Conservation (phyloP, 2,888 invertebrate species). For the Scaptomyza parva region DNA sequence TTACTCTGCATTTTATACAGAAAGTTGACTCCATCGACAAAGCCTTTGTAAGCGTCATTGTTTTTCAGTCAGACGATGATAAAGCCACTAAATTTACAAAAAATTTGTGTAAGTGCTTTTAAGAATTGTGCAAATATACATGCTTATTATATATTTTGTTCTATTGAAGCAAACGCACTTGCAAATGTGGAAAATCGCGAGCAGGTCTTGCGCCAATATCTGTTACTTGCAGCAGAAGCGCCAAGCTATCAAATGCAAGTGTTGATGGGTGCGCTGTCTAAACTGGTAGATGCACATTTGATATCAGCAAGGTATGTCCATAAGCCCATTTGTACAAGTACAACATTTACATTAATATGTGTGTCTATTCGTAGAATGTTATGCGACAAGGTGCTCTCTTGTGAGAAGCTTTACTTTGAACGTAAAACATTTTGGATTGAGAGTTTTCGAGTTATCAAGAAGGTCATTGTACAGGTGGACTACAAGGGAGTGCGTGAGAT, state of each 20-base stretch:
- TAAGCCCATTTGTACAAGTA: background rate
- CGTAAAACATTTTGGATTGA: constrained; percentile 96
- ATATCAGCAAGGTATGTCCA: constrained; percentile 91
- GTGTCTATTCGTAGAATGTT: constrained; percentile 87
- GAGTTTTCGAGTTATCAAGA: constrained; percentile 92
- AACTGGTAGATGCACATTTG: constrained; percentile 89
- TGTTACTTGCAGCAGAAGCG: constrained; percentile 89
- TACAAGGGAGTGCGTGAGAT: constrained; percentile 97
- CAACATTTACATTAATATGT: background rate
- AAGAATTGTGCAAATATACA: background rate
- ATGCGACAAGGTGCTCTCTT: constrained; percentile 93
- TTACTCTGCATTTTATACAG: constrained; percentile 83
- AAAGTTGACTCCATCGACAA: constrained; percentile 94
- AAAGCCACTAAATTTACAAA: constrained; percentile 89
- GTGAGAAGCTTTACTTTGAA: constrained; percentile 92
- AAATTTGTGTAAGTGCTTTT: constrained; percentile 85
- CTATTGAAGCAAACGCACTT: constrained; percentile 86
- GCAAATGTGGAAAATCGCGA: constrained; percentile 91
- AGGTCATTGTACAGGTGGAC: constrained; percentile 95
- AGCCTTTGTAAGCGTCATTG: constrained; percentile 94
- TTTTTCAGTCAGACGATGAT: constrained; percentile 90
- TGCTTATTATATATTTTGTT: background rate
- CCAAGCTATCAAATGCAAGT: constrained; percentile 91
- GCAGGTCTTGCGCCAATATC: constrained; percentile 90
- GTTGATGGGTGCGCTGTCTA: constrained; percentile 90